Evolutionary conservation across 2,113 vertebrate species (phyloP).

Genomic region (Mixornis gularis): DNA sequence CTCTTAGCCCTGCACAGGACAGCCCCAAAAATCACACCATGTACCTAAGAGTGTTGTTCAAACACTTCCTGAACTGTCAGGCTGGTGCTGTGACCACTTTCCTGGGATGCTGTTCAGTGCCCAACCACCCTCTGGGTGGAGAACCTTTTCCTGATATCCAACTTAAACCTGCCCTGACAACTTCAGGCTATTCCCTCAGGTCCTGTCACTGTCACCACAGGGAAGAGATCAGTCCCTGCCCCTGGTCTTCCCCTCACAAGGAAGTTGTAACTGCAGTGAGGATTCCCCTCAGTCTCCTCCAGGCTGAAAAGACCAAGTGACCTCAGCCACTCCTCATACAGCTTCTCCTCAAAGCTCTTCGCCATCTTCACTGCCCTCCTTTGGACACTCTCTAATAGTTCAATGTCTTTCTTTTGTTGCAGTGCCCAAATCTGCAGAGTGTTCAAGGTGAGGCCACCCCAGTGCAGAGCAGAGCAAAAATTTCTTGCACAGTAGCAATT

Average conservation of each 20-base stretch:
- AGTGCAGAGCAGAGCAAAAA: not conserved
- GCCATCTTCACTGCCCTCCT: rapidly evolving
- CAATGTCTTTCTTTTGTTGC: not conserved
- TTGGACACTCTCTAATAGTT: not conserved
- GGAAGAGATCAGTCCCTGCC: too few species aligned
- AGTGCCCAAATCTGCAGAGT: not conserved
- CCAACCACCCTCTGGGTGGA: rapidly evolving
- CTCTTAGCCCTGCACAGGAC: not conserved
- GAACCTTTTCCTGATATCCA: rapidly evolving
- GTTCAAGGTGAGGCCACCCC: not conserved
- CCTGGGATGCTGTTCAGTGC: not conserved
- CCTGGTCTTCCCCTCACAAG: rapidly evolving
- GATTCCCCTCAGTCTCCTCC: not conserved
- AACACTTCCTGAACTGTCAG: not conserved
- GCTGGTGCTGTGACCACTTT: not conserved
- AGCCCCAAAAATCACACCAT: not conserved
- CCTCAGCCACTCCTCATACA: rapidly evolving
- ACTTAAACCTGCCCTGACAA: not conserved
- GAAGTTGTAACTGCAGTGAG: rapidly evolving
- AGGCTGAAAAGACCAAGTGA: not conserved
- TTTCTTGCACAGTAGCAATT: not conserved
- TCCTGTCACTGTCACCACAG: not conserved
- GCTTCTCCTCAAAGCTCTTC: not conserved
- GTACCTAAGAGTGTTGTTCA: not conserved
- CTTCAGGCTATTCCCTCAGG: rapidly evolving